Evolutionary conservation across 2,888 invertebrate species (phyloP).

Genomic region (Folsomia candida): DNA sequence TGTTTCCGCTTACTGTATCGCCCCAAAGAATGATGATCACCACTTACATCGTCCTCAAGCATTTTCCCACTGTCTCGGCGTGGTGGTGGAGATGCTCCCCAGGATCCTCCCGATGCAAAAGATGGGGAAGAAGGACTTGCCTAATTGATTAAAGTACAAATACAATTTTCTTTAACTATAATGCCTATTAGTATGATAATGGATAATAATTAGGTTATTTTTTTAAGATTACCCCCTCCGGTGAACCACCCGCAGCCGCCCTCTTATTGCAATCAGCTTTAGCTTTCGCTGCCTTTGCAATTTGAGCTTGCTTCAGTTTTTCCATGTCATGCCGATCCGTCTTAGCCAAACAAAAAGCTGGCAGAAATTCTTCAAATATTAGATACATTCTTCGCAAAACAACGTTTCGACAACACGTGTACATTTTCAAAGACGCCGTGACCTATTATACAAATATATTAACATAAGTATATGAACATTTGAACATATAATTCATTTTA

Average conservation of each 20-base stretch:
- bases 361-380: constrained; percentile 39
- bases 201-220: no score
- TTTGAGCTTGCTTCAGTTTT: constrained; percentile 13
- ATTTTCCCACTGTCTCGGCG: not conserved
- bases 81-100: not conserved
- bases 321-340: constrained; percentile 28
- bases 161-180: no score
- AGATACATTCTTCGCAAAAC: constrained; percentile 39
- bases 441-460: constrained; percentile 24
- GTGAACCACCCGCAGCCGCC: not conserved
- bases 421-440: constrained; percentile 41
- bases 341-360: constrained; percentile 18
- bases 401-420: constrained; percentile 41
- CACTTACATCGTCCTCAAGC: constrained; percentile 5
- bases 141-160: no score
- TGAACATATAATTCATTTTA: not conserved
- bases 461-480: not conserved
- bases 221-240: no score
- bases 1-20: constrained; percentile 7
- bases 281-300: not conserved
- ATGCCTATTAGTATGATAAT: not conserved
- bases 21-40: not conserved
- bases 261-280: not conserved
- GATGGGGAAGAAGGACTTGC: not conserved
- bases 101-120: not conserved